A percentile compares a stretch with the other conserved stretches of the same genome.
These are phyloP conservation scores for Dendroctonus valens DNA, from an alignment of 1,140 invertebrate species.

Conservation along the genomic window DNA sequence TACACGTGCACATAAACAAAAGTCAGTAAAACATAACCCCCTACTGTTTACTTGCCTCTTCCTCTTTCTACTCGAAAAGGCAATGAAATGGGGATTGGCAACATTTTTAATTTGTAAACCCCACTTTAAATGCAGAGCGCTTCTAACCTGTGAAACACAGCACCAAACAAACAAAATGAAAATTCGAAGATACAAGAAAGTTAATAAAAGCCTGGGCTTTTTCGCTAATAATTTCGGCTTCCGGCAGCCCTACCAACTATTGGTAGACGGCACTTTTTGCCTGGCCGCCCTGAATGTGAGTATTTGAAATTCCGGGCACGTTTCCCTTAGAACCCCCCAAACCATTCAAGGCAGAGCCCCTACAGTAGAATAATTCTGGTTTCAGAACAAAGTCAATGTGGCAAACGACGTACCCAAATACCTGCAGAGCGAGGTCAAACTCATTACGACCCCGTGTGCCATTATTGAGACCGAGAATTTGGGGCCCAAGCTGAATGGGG, in stretches of 20 bases:
- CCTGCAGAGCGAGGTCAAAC: conserved; percentile 78
- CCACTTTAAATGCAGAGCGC: too few species aligned
- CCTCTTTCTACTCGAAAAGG: too few species aligned
- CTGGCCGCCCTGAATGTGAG: conserved; percentile 78
- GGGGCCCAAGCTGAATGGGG: conserved; percentile 74
- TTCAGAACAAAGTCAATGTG: conserved; percentile 83
- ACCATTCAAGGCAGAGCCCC: conserved; percentile 44
- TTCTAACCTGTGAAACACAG: too few species aligned
- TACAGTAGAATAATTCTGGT: too few species aligned
- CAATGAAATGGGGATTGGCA: too few species aligned
- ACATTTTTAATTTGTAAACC: too few species aligned
- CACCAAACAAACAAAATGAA: conserved; percentile 66
- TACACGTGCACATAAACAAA: too few species aligned
- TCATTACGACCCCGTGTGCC: conserved; percentile 90
- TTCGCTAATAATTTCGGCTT: conserved; percentile 88
- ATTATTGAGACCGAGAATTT: conserved; percentile 88
- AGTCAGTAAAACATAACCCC: too few species aligned
- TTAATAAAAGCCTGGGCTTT: conserved; percentile 76
- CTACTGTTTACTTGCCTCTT: too few species aligned
- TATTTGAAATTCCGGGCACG: neutral
- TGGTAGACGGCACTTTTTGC: conserved; percentile 95
- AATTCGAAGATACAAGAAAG: conserved; percentile 82
- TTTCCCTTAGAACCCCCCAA: neutral
- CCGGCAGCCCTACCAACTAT: conserved; percentile 81
- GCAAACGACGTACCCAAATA: conserved; percentile 92